These are phyloP conservation scores for Drosophila sulfurigaster DNA, from an alignment of 1,140 invertebrate genomes.

Conservation along the genomic window DNA sequence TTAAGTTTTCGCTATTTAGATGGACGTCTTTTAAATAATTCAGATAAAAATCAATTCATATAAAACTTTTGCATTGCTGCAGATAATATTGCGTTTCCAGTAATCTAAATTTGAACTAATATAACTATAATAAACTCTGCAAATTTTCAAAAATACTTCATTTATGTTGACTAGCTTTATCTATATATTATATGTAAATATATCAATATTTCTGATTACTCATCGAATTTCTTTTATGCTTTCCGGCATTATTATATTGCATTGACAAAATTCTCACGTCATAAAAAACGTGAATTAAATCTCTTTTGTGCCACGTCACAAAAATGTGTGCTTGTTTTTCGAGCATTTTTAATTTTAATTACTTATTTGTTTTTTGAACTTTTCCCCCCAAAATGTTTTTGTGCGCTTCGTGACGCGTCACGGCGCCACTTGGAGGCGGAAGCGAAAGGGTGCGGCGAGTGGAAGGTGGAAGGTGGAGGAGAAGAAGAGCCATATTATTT, in stretches of 20 bases:
- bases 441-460: neutral
- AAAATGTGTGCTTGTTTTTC: conserved; percentile 22
- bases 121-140: no score
- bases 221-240: conserved; percentile 6
- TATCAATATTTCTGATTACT: conserved; percentile 1
- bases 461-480: neutral
- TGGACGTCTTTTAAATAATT: no score
- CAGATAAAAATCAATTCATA: no score
- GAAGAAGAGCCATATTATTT: conserved; percentile 27
- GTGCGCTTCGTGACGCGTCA: neutral
- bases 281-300: conserved; percentile 28
- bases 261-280: conserved; percentile 34
- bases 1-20: no score
- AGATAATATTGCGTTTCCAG: no score
- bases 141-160: no score
- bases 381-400: conserved; percentile 14
- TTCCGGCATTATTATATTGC: neutral
- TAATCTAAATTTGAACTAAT: no score
- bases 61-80: no score
- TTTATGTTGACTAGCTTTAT: neutral
- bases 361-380: conserved; percentile 53
- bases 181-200: neutral
- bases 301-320: conserved; percentile 34
- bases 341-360: conserved; percentile 16
- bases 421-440: conserved; percentile 8